Conservation (phyloP, 2,113 vertebrate species). For the Mus spicilegus region DNA sequence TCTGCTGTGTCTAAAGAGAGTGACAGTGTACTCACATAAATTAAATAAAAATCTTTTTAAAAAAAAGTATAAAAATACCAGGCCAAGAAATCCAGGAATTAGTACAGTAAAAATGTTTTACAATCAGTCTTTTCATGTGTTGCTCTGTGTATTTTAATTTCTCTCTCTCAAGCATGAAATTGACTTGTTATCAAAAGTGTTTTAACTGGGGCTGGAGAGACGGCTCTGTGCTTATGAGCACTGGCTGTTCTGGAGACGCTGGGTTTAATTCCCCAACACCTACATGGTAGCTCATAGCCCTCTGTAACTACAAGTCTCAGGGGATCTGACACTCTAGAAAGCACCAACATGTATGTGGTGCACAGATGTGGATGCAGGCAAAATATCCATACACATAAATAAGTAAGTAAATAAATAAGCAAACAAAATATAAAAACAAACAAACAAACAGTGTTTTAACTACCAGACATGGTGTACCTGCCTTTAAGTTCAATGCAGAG, state of each 20-base stretch:
- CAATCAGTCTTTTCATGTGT: neutral
- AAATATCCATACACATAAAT: neutral
- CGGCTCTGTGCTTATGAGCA: neutral
- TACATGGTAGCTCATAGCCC: neutral
- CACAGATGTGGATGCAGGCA: neutral
- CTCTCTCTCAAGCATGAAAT: neutral
- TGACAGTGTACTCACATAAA: no score
- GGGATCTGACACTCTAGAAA: neutral
- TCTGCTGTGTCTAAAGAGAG: no score
- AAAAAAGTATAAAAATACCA: neutral
- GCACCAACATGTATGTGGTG: neutral
- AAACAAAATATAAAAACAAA: neutral
- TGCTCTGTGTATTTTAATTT: neutral
- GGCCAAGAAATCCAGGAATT: constrained; percentile 3
- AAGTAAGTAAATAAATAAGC: no score
- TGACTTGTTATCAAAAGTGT: neutral
- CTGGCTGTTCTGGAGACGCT: neutral
- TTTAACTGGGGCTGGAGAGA: neutral
- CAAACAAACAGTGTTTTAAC: neutral
- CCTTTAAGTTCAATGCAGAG: neutral
- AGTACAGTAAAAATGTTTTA: constrained; percentile 28
- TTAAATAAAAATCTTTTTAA: no score
- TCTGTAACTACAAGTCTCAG: neutral
- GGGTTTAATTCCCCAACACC: neutral
- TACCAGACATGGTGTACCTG: neutral